Conservation (phyloP, 2,797 vertebrate genomes). For the Leuciscus waleckii region DNA sequence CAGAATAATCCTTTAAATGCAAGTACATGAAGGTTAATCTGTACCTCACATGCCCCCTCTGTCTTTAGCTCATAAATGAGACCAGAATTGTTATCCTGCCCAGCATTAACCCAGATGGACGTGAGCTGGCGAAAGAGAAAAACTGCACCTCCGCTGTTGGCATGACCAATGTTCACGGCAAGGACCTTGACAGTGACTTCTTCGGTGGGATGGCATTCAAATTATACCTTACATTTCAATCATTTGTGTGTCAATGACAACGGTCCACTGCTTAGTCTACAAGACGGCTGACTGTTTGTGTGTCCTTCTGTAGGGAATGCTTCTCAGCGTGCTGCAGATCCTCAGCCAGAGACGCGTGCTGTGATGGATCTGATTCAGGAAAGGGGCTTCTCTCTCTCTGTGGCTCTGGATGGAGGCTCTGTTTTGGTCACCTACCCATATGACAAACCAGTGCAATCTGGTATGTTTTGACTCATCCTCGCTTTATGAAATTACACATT, state of each 20-base stretch:
- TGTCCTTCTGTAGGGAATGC: slow-evolving; percentile 83
- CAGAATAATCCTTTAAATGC: neutral
- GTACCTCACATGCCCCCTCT: neutral
- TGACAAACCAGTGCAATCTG: slow-evolving; percentile 91
- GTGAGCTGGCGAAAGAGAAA: slow-evolving; percentile 87
- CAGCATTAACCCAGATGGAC: slow-evolving; percentile 93
- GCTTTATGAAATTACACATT: neutral
- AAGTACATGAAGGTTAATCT: neutral
- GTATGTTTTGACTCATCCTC: slow-evolving; percentile 69
- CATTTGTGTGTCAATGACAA: neutral
- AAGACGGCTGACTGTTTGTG: neutral
- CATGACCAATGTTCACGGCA: slow-evolving; percentile 82
- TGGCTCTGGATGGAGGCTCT: slow-evolving; percentile 92
- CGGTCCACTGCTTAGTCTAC: neutral
- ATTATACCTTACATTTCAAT: neutral
- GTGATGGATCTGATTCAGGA: slow-evolving; percentile 91
- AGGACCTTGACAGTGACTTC: slow-evolving; percentile 94
- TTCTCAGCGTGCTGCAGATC: slow-evolving; percentile 75
- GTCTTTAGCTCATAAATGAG: slow-evolving; percentile 87
- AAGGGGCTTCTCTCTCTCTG: slow-evolving; percentile 88
- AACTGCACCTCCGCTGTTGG: slow-evolving; percentile 87
- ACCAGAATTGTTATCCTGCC: slow-evolving; percentile 94
- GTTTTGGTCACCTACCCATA: slow-evolving; percentile 94
- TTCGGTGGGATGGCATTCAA: slow-evolving; percentile 80
- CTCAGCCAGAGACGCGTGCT: slow-evolving; percentile 90